These are phyloP conservation scores for Hypercompe scribonia DNA, from an alignment of 2,888 invertebrate genomes.

Conservation along the genomic window DNA sequence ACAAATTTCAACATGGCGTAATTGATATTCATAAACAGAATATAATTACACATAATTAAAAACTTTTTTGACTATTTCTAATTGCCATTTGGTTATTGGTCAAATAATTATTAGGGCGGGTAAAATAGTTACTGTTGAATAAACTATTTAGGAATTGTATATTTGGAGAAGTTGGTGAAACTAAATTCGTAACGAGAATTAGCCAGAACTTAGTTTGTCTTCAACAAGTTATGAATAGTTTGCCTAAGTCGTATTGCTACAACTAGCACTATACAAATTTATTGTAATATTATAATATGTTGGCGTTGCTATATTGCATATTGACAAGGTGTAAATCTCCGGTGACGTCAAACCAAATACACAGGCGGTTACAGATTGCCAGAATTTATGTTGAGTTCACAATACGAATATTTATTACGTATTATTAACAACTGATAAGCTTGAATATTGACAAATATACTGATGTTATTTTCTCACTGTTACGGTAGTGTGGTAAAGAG, in stretches of 20 bases:
- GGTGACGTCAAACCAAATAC: slow-evolving; percentile 48
- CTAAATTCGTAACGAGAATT: slow-evolving; percentile 9
- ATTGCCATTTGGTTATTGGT: not conserved
- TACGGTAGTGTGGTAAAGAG: not conserved
- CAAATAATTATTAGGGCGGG: slow-evolving; percentile 15
- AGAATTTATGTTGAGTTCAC: slow-evolving; percentile 30
- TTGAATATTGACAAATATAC: slow-evolving; percentile 16
- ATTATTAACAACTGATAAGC: slow-evolving; percentile 19
- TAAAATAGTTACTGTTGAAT: slow-evolving; percentile 23
- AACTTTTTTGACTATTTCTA: not conserved
- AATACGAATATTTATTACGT: slow-evolving; percentile 16
- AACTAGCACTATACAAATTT: slow-evolving; percentile 24
- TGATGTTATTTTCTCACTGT: slow-evolving; percentile 12
- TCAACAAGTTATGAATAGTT: slow-evolving; percentile 24
- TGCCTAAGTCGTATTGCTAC: slow-evolving; percentile 21
- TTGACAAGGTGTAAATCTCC: slow-evolving; percentile 46
- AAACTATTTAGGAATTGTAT: slow-evolving; percentile 18
- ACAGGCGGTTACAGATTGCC: slow-evolving; percentile 46
- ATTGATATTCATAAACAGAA: not conserved
- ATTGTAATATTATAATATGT: slow-evolving; percentile 27
- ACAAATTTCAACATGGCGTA: too few relatives aligned
- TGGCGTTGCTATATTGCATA: slow-evolving; percentile 20
- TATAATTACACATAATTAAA: not conserved
- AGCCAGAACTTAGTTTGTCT: slow-evolving; percentile 15
- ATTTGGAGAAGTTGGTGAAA: slow-evolving; percentile 24